Conservation (phyloP, 2,888 invertebrate genomes). For the Coleophora deauratella region DNA sequence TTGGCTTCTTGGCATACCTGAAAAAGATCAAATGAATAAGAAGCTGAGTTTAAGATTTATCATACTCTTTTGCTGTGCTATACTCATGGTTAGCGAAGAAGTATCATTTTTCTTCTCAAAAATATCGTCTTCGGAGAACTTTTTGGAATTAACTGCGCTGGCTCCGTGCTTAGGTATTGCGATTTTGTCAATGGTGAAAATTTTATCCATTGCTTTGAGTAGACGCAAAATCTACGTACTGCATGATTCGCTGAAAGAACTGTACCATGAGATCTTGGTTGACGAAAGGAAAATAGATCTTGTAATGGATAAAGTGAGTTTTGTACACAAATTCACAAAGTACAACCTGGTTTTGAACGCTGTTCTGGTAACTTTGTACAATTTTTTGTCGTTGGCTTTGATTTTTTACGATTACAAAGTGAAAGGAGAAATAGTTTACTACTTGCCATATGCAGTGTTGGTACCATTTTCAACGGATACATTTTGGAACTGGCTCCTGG, state of each 20-base stretch:
- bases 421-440: conserved; percentile 26
- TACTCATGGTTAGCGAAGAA: conserved; percentile 29
- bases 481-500: conserved; percentile 39
- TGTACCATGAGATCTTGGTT: conserved; percentile 29
- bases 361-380: conserved; percentile 46
- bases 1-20: conserved; percentile 38
- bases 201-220: conserved; percentile 15
- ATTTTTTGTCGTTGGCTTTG: conserved; percentile 39
- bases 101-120: conserved; percentile 32
- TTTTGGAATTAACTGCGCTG: conserved; percentile 42
- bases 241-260: conserved; percentile 23
- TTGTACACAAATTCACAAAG: conserved; percentile 37
- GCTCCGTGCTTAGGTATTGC: conserved; percentile 43
- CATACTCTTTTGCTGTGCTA: no score
- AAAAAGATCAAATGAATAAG: conserved; percentile 15
- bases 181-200: conserved; percentile 34
- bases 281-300: conserved; percentile 25
- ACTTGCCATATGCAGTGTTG: conserved; percentile 42
- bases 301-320: conserved; percentile 29
- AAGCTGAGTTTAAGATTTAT: conserved; percentile 17
- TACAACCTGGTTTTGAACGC: conserved; percentile 46
- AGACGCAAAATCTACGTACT: conserved; percentile 28
- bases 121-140: conserved; percentile 37
- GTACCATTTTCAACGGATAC: conserved; percentile 43
- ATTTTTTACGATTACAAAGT: conserved; percentile 35